Conservation (phyloP, 2,113 vertebrate genomes). For the Platysternon megacephalum region DNA sequence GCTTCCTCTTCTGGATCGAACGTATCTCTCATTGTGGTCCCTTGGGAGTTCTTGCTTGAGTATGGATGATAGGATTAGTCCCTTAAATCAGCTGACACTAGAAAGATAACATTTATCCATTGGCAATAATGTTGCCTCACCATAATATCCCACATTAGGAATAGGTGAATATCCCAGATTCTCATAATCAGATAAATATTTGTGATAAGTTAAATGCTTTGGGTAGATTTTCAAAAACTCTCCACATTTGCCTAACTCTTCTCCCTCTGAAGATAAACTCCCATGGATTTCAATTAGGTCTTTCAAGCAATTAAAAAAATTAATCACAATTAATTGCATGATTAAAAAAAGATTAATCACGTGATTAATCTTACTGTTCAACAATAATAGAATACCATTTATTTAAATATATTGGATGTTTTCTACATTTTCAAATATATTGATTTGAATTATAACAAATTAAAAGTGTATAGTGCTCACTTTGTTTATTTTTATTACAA, state of each 20-base stretch:
- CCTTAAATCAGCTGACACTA: background rate
- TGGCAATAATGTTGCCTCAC: background rate
- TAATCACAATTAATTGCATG: too few relatives aligned
- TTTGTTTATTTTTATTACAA: too few relatives aligned
- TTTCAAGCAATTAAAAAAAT: too few relatives aligned
- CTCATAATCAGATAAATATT: background rate
- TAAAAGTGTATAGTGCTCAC: too few relatives aligned
- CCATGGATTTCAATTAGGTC: background rate
- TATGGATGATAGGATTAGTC: background rate
- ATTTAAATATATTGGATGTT: too few relatives aligned
- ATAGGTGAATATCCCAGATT: background rate
- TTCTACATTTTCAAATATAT: too few relatives aligned
- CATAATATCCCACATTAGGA: background rate
- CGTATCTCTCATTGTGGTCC: background rate
- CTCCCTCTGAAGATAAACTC: background rate
- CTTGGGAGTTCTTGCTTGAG: background rate
- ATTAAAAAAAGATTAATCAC: too few relatives aligned
- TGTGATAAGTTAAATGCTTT: background rate
- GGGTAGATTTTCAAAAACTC: background rate
- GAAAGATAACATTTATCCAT: background rate
- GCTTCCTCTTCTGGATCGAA: background rate
- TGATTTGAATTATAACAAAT: too few relatives aligned
- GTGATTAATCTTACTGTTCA: too few relatives aligned
- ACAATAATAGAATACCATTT: too few relatives aligned
- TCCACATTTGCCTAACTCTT: background rate